Conservation (phyloP, 1,140 invertebrate species). For the Myzus persicae region DNA sequence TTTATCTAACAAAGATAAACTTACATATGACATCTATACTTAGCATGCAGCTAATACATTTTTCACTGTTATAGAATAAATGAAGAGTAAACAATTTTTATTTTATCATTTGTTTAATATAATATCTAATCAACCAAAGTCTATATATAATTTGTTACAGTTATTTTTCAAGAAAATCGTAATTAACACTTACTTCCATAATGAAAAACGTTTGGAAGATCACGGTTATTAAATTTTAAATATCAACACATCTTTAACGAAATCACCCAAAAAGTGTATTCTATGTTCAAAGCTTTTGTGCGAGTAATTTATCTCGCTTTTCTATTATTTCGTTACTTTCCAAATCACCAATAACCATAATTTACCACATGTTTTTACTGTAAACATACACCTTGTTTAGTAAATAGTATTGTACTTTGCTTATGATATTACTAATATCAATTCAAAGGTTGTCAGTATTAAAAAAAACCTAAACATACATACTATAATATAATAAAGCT, state of each 20-base stretch:
- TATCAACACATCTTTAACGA: neutral
- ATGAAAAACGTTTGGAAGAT: neutral
- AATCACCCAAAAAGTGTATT: neutral
- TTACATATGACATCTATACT: neutral
- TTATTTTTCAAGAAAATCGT: neutral
- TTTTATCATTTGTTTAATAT: too few relatives aligned
- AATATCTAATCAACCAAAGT: too few relatives aligned
- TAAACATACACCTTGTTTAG: too few relatives aligned
- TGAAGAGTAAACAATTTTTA: too few relatives aligned
- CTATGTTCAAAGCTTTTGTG: neutral
- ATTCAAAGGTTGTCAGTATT: neutral
- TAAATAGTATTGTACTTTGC: too few relatives aligned
- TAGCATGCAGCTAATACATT: too few relatives aligned
- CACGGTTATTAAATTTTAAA: neutral
- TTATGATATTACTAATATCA: neutral
- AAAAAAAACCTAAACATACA: neutral
- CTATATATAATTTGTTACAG: too few relatives aligned
- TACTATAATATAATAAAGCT: neutral
- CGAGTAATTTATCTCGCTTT: neutral
- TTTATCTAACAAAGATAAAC: too few relatives aligned
- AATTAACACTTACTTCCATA: neutral
- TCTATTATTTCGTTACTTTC: slow-evolving; percentile 17
- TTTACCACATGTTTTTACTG: neutral
- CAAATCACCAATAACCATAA: slow-evolving; percentile 2
- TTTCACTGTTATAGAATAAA: too few relatives aligned